Conservation (phyloP, 2,888 invertebrate species). For the Brachycybe producta region DNA sequence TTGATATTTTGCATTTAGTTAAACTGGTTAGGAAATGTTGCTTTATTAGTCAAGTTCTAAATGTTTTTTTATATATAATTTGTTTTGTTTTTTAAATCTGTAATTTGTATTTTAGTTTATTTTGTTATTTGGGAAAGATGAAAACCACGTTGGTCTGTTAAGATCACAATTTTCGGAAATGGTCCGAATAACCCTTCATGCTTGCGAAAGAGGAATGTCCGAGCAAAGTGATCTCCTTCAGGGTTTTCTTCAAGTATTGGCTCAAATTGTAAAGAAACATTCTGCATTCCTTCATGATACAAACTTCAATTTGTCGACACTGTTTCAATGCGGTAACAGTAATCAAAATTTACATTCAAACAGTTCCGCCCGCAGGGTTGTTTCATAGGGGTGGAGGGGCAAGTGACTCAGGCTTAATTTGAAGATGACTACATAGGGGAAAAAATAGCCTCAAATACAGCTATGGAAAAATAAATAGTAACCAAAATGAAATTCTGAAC, state of each 20-base stretch:
- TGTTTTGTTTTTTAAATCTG: slow-evolving; percentile 3
- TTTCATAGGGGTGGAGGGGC: too few relatives aligned
- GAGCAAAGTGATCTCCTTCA: slow-evolving; percentile 57
- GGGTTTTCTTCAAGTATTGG: slow-evolving; percentile 48
- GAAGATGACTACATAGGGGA: too few relatives aligned
- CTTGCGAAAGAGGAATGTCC: slow-evolving; percentile 34
- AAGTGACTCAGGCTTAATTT: too few relatives aligned
- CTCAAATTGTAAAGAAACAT: slow-evolving; percentile 52
- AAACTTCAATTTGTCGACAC: slow-evolving; percentile 36
- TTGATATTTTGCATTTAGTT: slow-evolving; percentile 55
- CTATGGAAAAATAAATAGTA: too few relatives aligned
- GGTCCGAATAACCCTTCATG: slow-evolving; percentile 27
- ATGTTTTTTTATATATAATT: slow-evolving; percentile 2
- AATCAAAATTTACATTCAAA: not conserved
- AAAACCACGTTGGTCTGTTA: slow-evolving; percentile 25
- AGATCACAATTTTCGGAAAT: slow-evolving; percentile 36
- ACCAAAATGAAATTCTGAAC: too few relatives aligned
- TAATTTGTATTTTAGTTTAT: slow-evolving; percentile 28
- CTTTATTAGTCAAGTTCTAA: not conserved
- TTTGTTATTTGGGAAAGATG: slow-evolving; percentile 32
- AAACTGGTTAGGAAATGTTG: slow-evolving; percentile 47
- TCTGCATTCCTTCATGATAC: slow-evolving; percentile 36
- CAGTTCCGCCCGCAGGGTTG: too few relatives aligned
- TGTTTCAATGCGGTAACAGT: slow-evolving; percentile 41
- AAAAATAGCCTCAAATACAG: too few relatives aligned